Evolutionary conservation across 1,140 invertebrate genomes (phyloP).

Genomic region (Leptestheria dahalacensis): DNA sequence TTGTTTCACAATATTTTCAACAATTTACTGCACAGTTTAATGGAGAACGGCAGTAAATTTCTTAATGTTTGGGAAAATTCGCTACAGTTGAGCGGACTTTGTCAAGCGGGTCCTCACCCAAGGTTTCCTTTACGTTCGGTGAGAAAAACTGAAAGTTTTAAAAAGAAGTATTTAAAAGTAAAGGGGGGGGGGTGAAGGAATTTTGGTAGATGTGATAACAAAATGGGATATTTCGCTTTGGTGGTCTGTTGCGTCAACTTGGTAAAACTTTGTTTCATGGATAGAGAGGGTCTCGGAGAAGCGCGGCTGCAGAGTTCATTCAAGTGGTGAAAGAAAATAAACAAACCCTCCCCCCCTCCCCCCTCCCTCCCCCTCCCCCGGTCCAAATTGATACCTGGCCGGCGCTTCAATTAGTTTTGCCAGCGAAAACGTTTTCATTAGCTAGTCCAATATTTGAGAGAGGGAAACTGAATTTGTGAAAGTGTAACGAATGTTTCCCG

Average conservation of each 20-base stretch:
- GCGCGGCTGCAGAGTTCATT: neutral
- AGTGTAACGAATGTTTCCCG: neutral
- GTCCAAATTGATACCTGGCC: neutral
- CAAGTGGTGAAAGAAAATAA: neutral
- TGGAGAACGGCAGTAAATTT: no score
- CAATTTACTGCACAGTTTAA: no score
- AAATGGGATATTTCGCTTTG: neutral
- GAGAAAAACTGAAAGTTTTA: no score
- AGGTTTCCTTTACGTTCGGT: no score
- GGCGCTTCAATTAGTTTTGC: neutral
- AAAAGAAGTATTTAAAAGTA: neutral
- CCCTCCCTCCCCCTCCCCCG: no score
- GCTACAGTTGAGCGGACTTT: neutral
- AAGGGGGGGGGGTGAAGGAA: neutral
- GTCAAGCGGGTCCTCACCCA: neutral
- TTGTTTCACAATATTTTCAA: no score
- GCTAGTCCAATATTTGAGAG: neutral
- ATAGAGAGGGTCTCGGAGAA: neutral
- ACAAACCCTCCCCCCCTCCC: no score
- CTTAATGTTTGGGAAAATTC: no score
- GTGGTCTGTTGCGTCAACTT: neutral
- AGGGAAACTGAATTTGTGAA: neutral
- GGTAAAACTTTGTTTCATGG: neutral
- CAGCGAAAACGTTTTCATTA: neutral
- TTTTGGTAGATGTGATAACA: no score